A percentile compares a stretch with the other conserved stretches of the same genome.
Evolutionary conservation across 2,888 invertebrate species (phyloP).

Genomic region (Fragum fragum): DNA sequence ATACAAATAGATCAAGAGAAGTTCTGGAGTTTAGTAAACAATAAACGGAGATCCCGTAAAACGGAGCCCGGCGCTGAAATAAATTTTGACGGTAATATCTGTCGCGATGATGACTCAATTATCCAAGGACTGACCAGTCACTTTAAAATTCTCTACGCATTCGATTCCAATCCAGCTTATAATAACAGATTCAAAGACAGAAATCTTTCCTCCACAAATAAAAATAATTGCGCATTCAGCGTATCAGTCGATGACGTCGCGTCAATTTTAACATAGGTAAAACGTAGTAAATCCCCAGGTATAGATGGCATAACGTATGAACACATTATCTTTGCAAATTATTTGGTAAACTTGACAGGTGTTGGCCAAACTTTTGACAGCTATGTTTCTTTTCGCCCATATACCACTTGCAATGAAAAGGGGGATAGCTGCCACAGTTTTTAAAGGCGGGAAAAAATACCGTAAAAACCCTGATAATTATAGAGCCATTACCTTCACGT

Average conservation of each 20-base stretch:
- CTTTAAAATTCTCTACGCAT: conserved; percentile 19
- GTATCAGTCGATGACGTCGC: not conserved
- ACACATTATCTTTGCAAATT: not conserved
- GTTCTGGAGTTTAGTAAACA: conserved; percentile 25
- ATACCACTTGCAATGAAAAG: not conserved
- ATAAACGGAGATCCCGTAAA: not conserved
- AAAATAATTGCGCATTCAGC: not conserved
- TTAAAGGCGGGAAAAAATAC: conserved; percentile 20
- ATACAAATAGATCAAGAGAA: conserved; percentile 6
- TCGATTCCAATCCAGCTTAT: conserved; percentile 2
- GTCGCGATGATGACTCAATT: conserved; percentile 14
- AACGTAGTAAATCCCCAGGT: conserved; percentile 19
- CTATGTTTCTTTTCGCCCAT: not conserved
- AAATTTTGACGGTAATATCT: not conserved
- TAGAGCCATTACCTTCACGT: conserved; percentile 14
- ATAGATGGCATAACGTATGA: not conserved
- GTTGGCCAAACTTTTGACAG: not conserved
- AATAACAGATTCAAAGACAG: not conserved
- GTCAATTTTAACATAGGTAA: not conserved
- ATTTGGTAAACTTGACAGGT: not conserved
- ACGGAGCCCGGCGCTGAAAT: conserved; percentile 19
- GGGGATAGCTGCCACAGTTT: conserved; percentile 12
- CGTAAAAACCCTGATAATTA: conserved; percentile 13
- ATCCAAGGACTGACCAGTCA: conserved; percentile 15
- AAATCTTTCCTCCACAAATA: not conserved